Base-by-base conservation (phyloP, 2,113 vertebrate genomes). In the Anhinga anhinga region DNA sequence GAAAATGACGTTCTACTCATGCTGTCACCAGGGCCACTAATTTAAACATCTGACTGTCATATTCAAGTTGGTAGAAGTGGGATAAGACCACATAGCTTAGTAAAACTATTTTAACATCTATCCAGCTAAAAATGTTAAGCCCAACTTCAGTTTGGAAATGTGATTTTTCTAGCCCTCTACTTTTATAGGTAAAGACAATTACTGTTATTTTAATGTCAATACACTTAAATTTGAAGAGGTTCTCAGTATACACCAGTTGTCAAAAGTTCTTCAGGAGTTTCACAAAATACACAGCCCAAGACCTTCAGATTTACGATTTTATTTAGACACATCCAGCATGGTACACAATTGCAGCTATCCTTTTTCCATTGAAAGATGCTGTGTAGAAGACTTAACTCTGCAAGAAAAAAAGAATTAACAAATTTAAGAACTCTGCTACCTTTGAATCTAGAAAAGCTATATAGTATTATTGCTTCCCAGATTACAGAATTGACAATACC, bases 301-400 rank as follows among this genome's bases (percentile, higher is more conserved):
- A 71, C 11, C 61, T 82, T 91, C 63, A 95, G 40, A 77, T 97
- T 79, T n/a, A 70, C 53, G 12, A 62, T 98, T 97, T 98, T 98
- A 98, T 98, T 98, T 95, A 98, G 94, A 93, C 74, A 92, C 36
- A 95, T 93, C 23, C 49, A 94, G 73, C 79, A 83, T 9, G 47
- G 34, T 63, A 86, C 82, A 87, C n/a, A 82, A 70, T 18, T 81
- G 38, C 38, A 95, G 93, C 70, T 73, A 91, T 70, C 49, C 40
- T 96, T 58, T 92, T 81, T 61, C 79, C 92, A 91, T 3, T 82
- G 66, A 79, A 47, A 58, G 17, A 12, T 81, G 49, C 29, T 78
- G 32, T 67, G 80, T 14, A 94, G 94, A 77, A 86, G 91, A 62
- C 40, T 94, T 95, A 72, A 32, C 73, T 82, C 98, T 98, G 96